Evolutionary conservation across 2,113 vertebrate species (phyloP).

Genomic region (Pygoscelis adeliae): DNA sequence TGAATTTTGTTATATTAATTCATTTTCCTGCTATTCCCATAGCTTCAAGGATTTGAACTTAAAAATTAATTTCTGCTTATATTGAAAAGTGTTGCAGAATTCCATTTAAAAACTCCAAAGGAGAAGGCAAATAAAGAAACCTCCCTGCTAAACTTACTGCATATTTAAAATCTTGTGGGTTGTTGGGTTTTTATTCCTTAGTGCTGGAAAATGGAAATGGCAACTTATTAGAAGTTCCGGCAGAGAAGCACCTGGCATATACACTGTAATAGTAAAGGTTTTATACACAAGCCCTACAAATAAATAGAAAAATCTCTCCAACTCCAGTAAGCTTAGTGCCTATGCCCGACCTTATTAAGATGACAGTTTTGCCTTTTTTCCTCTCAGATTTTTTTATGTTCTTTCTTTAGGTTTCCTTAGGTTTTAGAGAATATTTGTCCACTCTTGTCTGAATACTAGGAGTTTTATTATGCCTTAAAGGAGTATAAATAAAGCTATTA

Average conservation of each 20-base stretch:
- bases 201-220: background rate
- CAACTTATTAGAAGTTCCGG: background rate
- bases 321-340: background rate
- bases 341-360: background rate
- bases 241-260: background rate
- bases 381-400: background rate
- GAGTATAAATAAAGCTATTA: slow-evolving; percentile 1
- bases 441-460: background rate
- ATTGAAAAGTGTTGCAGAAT: background rate
- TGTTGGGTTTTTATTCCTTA: background rate
- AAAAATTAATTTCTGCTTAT: background rate
- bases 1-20: background rate
- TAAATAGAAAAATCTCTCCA: background rate
- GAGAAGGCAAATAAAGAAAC: background rate
- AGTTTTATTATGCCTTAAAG: slow-evolving; percentile 22
- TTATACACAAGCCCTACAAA: background rate
- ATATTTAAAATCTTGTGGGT: background rate
- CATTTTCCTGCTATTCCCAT: background rate
- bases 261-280: background rate
- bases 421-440: background rate
- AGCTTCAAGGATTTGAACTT: background rate
- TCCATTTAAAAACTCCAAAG: background rate
- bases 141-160: background rate
- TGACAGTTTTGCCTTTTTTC: background rate
- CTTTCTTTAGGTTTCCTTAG: background rate